Evolutionary conservation across 2,113 vertebrate species (phyloP).

Genomic region (Aptenodytes forsteri): DNA sequence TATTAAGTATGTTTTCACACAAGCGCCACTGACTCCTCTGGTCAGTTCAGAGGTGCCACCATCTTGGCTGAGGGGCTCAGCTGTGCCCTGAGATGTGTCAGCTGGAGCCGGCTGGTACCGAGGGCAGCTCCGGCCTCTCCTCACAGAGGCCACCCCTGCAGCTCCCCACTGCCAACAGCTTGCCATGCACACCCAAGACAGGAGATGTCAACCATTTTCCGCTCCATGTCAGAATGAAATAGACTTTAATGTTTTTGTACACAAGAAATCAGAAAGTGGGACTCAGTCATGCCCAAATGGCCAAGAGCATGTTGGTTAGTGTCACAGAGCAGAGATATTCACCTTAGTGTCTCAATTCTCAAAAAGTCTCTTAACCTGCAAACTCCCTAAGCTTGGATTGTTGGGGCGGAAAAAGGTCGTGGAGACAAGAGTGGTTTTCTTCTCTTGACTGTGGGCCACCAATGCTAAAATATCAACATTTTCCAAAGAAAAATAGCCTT

Average conservation of each 20-base stretch:
- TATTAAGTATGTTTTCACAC: background rate
- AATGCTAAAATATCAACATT: background rate
- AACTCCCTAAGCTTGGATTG: background rate
- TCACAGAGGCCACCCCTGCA: background rate
- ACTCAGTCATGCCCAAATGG: background rate
- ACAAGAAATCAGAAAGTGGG: background rate
- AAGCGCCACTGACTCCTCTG: background rate
- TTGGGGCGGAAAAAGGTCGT: background rate
- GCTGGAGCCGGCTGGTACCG: fast-evolving
- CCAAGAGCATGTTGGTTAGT: background rate
- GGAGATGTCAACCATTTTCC: background rate
- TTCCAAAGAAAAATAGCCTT: background rate
- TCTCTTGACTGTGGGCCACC: background rate
- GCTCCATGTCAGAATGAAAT: background rate
- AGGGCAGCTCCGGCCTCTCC: background rate
- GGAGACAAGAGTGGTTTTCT: background rate
- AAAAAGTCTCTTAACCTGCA: background rate
- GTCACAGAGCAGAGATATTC: background rate
- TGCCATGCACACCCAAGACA: background rate
- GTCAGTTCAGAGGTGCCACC: background rate
- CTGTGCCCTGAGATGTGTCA: background rate
- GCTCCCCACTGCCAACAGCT: background rate
- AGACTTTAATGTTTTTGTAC: background rate
- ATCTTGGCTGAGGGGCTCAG: background rate
- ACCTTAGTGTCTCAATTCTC: background rate